Conservation (phyloP, 2,113 vertebrate genomes). For the Prionailurus bengalensis region DNA sequence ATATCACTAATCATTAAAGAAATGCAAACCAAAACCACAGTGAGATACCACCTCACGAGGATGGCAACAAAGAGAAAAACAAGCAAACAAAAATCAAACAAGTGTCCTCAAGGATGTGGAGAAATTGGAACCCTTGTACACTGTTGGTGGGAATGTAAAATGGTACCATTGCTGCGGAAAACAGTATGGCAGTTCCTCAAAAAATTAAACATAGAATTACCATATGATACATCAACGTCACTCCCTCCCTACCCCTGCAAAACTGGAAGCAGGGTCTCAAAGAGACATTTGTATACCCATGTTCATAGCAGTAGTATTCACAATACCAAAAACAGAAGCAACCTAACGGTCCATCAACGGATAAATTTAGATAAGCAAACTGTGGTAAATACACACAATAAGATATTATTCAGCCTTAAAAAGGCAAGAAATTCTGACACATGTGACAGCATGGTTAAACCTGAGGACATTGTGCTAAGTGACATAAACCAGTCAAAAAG, state of each 20-base stretch:
- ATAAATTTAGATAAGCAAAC: background rate
- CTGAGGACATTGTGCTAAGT: background rate
- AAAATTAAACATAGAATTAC: background rate
- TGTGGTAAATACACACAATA: background rate
- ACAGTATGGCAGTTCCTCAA: background rate
- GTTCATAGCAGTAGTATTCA: background rate
- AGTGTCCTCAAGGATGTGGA: background rate
- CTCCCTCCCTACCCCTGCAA: background rate
- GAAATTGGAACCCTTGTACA: background rate
- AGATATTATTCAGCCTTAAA: background rate
- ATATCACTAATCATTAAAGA: background rate
- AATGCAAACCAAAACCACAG: background rate
- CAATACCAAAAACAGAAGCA: background rate
- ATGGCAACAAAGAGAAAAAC: background rate
- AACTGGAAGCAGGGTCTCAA: background rate
- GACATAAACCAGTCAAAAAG: background rate
- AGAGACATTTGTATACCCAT: background rate
- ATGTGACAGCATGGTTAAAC: background rate
- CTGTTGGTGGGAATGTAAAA: background rate
- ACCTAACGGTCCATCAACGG: background rate
- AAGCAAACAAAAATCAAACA: background rate
- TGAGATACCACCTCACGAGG: background rate
- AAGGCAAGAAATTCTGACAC: background rate
- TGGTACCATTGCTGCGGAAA: background rate
- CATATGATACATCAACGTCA: background rate